A percentile compares a stretch with the other conserved stretches of the same genome.
These are phyloP conservation scores for Dioctria linearis DNA, from an alignment of 2,888 invertebrate genomes.

Conservation along the genomic window DNA sequence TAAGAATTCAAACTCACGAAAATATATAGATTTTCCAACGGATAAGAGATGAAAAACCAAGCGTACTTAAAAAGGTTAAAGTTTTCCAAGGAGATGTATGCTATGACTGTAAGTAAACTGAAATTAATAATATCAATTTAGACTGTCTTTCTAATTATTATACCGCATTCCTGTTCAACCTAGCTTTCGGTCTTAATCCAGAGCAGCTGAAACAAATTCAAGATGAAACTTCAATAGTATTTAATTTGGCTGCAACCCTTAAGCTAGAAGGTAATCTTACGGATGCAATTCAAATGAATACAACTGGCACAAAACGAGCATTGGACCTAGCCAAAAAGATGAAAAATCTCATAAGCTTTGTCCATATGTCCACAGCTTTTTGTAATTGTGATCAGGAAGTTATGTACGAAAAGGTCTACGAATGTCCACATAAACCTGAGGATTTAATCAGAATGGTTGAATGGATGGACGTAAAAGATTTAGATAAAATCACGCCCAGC, in stretches of 20 bases:
- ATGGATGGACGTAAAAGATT: slow-evolving; percentile 80
- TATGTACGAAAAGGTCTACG: slow-evolving; percentile 86
- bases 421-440: slow-evolving; percentile 80
- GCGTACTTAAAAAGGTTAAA: slow-evolving; percentile 81
- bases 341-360: slow-evolving; percentile 81
- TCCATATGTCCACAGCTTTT: slow-evolving; percentile 97
- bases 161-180: neutral
- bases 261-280: slow-evolving; percentile 90
- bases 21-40: slow-evolving; percentile 79
- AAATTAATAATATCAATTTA: neutral
- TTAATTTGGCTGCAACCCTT: slow-evolving; percentile 95
- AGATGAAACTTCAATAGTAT: slow-evolving; percentile 85
- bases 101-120: slow-evolving; percentile 67
- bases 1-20: neutral
- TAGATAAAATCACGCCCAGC: slow-evolving; percentile 78
- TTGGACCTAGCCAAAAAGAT: slow-evolving; percentile 84
- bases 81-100: slow-evolving; percentile 84
- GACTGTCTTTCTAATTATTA: neutral
- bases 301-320: slow-evolving; percentile 86
- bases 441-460: slow-evolving; percentile 80
- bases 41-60: slow-evolving; percentile 80
- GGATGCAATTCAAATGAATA: slow-evolving; percentile 92
- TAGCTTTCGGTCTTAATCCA: slow-evolving; percentile 76
- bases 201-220: slow-evolving; percentile 75
- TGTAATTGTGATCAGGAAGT: slow-evolving; percentile 92